Base-by-base conservation (phyloP, 1,140 invertebrate species). In the Tetranychus cinnabarinus region DNA sequence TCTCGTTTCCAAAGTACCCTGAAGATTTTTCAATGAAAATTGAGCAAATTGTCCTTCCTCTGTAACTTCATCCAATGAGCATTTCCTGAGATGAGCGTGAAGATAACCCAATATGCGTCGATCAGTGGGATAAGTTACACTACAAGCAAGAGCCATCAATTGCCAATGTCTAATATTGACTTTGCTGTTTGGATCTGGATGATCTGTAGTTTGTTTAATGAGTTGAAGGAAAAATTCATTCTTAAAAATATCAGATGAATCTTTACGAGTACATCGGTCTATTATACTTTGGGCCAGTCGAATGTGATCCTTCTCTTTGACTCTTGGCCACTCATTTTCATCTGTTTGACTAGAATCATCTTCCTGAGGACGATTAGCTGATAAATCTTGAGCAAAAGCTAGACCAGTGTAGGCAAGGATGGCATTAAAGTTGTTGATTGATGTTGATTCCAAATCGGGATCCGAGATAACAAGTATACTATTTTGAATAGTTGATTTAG, bases 21-120 rank as follows among this genome's bases (percentile, higher is more conserved):
- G 50, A 55, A 63, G 68, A 67, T 70, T 85, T 77, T 89, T 91
- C 70, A 93, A 85, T 37, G 88, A 87, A 70, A 93, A 90, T 67
- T 89, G 75, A 6, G 91, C 88, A 72, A 87, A 96, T 74, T 90
- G 89, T 5, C 88, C 90, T 71, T 95, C 90, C 70, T 95, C 88
- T 2, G 86, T 85, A 23, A 91, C 82, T 64, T 82, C 83, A 72
- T 93, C 89, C 56, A 85, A 82, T 36, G 85, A 80, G 69, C 88
- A 89, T 66, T 86, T 79, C 65, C 89, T 83, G 57, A 96, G 74
- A 74, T 95, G 91, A 10, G 86, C 81, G 34, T 90, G 81, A n/a
- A 96, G 76, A 72, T 93, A 88, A 61, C 88, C 83, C 46, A 88
- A 77, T 61, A 93, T 78, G 0, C 82, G 76, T 68, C 85, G 84